Evolutionary conservation across 2,797 vertebrate species (phyloP), one percentile per base, ranked within the genome.

Genomic region (Yasuhikotakia modesta): DNA sequence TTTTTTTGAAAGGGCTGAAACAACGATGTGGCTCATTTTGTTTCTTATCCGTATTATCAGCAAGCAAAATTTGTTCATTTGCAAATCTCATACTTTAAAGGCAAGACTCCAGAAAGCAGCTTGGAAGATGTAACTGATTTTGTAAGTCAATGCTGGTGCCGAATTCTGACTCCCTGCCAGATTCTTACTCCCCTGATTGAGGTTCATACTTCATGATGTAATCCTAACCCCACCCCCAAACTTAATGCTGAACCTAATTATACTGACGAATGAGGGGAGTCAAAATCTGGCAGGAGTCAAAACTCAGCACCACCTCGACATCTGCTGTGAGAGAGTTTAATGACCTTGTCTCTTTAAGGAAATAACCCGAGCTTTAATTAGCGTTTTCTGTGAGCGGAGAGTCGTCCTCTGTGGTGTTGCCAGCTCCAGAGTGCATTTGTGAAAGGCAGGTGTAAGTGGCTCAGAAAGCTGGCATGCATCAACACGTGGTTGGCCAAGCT

Each of bases 361-460:
- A 72, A 68, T 53, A 27, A 80, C 75, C 76, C 58, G 68, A 75
- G 68, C 43, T 73, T 55, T 46, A 70, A 82, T 84, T 79, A 73
- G 22, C 78, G 75, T 43, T 13, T 58, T 73, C 71, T 82, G 30
- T 57, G 68, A 76, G 76, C 70, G 73, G 67, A 76, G 81, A 83
- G 81, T 80, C 79, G 61, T 70, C 74, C 64, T 70, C 43, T 24
- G 52, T 46, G 68, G 82, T 84, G 72, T 69, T 82, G 30, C 53
- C 65, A 76, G 81, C 83, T 76, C 60, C 78, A 70, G 81, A 78
- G 48, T 70, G 57, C 43, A 79, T 79, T n/a, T 30, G 64, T 77
- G 78, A 81, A 75, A 52, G 81, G 61, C 75, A 71, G 58, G 35
- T 73, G 69, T 82, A 70, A 79, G 64, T 74, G 70, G 80, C 61